These are phyloP conservation scores for Proales similis DNA, from an alignment of 1,140 invertebrate species.

Conservation along the genomic window DNA sequence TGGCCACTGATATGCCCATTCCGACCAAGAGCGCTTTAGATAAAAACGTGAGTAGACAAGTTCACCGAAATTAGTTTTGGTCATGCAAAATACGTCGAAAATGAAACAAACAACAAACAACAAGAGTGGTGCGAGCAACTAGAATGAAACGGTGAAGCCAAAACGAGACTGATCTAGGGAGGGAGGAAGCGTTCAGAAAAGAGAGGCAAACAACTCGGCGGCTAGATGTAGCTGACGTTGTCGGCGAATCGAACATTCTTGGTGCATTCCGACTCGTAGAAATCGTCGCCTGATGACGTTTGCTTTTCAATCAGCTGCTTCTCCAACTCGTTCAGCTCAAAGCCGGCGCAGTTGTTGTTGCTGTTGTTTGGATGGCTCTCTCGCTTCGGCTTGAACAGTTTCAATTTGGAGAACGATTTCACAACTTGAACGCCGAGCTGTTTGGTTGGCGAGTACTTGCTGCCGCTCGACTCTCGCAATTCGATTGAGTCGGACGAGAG, in stretches of 20 bases:
- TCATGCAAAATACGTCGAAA: conserved; percentile 9
- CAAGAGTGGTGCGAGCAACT: not conserved
- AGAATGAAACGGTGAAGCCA: not conserved
- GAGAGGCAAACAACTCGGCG: conserved; percentile 12
- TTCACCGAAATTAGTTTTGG: conserved; percentile 3
- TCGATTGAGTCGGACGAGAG: no score
- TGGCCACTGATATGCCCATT: conserved; percentile 35
- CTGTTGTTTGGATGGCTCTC: no score
- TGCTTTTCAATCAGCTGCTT: no score
- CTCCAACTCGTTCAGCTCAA: no score
- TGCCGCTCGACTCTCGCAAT: no score
- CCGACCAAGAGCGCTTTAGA: conserved; percentile 34
- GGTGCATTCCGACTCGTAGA: conserved; percentile 24
- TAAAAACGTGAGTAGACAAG: conserved; percentile 20
- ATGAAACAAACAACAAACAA: not conserved
- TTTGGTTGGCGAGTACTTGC: no score
- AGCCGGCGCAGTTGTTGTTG: no score
- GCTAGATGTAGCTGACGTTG: conserved; percentile 34
- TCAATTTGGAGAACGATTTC: no score
- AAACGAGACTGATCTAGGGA: not conserved
- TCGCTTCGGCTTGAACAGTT: no score
- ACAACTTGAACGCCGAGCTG: no score
- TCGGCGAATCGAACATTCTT: conserved; percentile 36
- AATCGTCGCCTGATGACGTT: no score
- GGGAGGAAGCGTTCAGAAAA: conserved; percentile 6